phyloP scores from a whole-genome alignment of 64 coral and sea anemone genomes.

The Astreopora myriophthalma region DNA sequence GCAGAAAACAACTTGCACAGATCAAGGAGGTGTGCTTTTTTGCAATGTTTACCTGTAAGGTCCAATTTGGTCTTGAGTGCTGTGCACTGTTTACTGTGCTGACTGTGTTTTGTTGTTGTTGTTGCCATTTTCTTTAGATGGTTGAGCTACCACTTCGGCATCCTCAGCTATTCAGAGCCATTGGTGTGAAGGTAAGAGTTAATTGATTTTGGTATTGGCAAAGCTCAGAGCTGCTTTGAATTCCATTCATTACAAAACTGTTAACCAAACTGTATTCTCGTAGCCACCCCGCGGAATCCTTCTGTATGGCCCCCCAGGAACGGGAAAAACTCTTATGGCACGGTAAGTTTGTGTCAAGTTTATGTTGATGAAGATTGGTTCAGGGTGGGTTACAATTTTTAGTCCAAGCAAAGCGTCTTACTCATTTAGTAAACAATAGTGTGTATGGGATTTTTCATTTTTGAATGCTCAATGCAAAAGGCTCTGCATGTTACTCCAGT shows the following conservation, averaged over 20 bases:
- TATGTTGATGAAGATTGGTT: not conserved
- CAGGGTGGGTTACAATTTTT: no score
- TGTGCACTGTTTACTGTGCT: not conserved
- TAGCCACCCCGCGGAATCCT: slow-evolving; percentile 97
- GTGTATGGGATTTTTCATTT: no score
- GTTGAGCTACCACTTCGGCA: slow-evolving; percentile 94
- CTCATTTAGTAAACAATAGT: no score
- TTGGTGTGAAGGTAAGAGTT: slow-evolving; percentile 92
- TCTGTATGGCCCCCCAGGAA: slow-evolving; percentile 93
- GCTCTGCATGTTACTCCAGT: no score
- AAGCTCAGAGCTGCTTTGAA: no score
- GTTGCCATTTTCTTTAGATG: slow-evolving; percentile 65
- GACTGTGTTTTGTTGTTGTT: not conserved
- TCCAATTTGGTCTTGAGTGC: no score
- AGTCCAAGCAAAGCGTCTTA: no score
- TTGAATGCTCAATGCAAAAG: no score
- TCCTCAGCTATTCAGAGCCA: slow-evolving; percentile 95
- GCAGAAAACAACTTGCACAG: slow-evolving; percentile 96
- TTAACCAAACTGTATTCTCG: not conserved
- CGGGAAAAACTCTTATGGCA: slow-evolving; percentile 94
- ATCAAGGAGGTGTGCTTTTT: slow-evolving; percentile 95
- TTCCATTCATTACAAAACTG: not conserved
- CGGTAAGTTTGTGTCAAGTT: slow-evolving; percentile 47
- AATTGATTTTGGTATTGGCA: no score
- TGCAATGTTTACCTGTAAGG: no score